Conservation (phyloP, 2,113 vertebrate genomes). For the Egretta garzetta region DNA sequence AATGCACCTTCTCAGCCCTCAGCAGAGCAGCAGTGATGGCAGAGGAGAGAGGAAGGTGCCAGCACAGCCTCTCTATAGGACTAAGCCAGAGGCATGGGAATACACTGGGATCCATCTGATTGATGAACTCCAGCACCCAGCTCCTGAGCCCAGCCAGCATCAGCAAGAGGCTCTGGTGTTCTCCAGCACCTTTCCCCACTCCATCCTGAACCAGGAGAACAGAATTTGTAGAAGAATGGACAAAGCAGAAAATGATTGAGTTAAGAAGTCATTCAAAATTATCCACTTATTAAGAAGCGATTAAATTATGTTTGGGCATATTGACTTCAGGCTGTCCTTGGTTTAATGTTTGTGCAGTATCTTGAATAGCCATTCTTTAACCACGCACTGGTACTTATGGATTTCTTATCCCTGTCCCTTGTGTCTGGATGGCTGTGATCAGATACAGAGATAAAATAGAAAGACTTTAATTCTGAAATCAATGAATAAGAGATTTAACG, state of each 20-base stretch:
- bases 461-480: constrained; percentile 31
- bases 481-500: constrained; percentile 35
- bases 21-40: neutral
- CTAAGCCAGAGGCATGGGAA: neutral
- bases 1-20: neutral
- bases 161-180: neutral
- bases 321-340: constrained; percentile 19
- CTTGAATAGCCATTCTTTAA: neutral
- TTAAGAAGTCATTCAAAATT: constrained; percentile 10
- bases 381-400: neutral
- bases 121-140: fast-evolving
- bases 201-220: neutral
- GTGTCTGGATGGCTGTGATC: neutral
- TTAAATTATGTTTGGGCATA: constrained; percentile 12
- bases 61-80: neutral
- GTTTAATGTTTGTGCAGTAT: neutral
- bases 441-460: neutral
- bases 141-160: neutral
- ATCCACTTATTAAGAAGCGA: neutral
- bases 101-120: neutral
- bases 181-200: neutral
- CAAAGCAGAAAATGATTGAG: neutral
- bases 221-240: neutral
- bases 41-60: neutral
- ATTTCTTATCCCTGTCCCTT: constrained; percentile 17